Evolutionary conservation across 2,113 vertebrate genomes (phyloP), one percentile per base, ranked within the genome.

Genomic region (Centropristis striata): DNA sequence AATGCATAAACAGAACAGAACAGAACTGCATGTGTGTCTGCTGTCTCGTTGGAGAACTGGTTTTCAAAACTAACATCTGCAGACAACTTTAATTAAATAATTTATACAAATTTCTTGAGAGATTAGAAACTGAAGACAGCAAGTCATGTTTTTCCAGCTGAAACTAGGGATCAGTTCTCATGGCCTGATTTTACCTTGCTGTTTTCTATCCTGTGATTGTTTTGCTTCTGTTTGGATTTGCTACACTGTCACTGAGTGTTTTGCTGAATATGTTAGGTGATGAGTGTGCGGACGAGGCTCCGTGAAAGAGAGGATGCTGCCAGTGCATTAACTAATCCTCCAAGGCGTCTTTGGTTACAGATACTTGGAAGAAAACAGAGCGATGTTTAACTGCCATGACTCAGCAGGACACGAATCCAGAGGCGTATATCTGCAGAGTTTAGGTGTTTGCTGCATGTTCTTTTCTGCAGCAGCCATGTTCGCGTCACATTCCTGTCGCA

Each of bases 281-380:
- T 55, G 57, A 71, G 32, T 23, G 57, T 59, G 64, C 25, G 74
- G 66, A 64, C 42, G 36, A 71, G 74, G 64, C 21, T 72, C 54
- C 4, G 49, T 39, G 57, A 87, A 78, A 47, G 67, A 32, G 70
- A 57, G 59, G 63, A 61, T 83, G 80, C 85, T 78, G 78, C 71
- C 63, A 82, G 78, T 87, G 75, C 89, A 87, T 89, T 84, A 84
- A 55, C 72, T 42, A 76, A 86, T 78, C 78, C 85, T 82, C 85
- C 53, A 32, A 90, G 86, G 89, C 68, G 64, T 84, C 83, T 87
- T 76, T 53, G 67, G 87, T 91, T 87, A 64, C 85, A 81, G 69
- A 77, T 68, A 63, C 27, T 63, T 85, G 71, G 51, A 68, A 42
- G 67, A 80, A 81, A 85, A 84, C 42, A 69, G 58, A 71, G 23